These are phyloP conservation scores for Gobiocypris rarus DNA, from an alignment of 2,113 vertebrate genomes.

Conservation along the genomic window DNA sequence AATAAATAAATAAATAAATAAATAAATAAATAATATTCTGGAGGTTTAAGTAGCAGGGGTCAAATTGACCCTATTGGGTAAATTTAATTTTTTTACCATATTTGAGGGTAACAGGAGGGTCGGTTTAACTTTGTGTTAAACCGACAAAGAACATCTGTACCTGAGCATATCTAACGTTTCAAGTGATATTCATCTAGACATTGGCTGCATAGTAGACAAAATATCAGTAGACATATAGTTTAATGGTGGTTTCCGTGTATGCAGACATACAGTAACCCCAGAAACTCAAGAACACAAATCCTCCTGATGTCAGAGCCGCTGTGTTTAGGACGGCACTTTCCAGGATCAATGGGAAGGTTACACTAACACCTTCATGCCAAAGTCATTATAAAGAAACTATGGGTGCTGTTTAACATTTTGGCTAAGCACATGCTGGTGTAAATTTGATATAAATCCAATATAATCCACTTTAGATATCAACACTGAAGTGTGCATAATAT, in stretches of 20 bases:
- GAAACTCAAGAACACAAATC: not conserved
- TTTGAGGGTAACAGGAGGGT: no score
- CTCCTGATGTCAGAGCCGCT: not conserved
- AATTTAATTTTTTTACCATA: no score
- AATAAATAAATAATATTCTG: no score
- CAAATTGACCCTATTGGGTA: no score
- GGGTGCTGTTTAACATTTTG: slow-evolving; percentile 8
- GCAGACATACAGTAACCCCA: not conserved
- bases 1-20: no score
- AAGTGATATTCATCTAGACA: slow-evolving; percentile 2
- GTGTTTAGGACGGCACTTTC: not conserved
- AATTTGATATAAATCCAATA: slow-evolving; percentile 29
- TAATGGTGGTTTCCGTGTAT: not conserved
- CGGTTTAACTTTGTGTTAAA: not conserved
- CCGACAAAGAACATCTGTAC: not conserved
- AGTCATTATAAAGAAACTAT: not conserved
- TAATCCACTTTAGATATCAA: slow-evolving; percentile 26
- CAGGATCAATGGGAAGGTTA: not conserved
- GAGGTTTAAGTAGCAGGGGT: no score
- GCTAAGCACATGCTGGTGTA: slow-evolving; percentile 20
- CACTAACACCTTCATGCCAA: not conserved
- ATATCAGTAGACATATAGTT: slow-evolving; percentile 15
- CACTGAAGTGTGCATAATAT: not conserved
- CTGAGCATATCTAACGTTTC: not conserved
- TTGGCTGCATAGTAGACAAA: slow-evolving; percentile 21